Percentiles rank a stretch among this genome's conserved stretches.
These are phyloP conservation scores for Oscheius sp. DNA, from an alignment of 1,140 invertebrate species.

Conservation along the genomic window DNA sequence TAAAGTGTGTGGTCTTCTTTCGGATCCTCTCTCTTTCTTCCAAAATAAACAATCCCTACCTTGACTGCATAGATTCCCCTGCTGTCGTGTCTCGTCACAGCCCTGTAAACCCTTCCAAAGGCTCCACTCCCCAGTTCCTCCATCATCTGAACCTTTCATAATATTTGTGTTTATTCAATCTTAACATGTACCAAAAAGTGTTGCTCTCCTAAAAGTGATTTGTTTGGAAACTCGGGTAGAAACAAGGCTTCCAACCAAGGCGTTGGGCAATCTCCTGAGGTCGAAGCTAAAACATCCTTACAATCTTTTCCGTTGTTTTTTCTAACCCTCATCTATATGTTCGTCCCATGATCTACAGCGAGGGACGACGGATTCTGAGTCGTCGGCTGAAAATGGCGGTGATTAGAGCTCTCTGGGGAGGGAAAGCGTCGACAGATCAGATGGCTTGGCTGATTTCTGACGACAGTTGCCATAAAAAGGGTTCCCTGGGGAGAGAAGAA, in stretches of 20 bases:
- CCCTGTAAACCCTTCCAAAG: conserved; percentile 25
- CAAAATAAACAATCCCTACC: too few relatives aligned
- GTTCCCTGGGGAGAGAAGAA: too few relatives aligned
- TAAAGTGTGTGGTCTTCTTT: too few relatives aligned
- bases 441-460: too few relatives aligned
- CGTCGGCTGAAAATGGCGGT: too few relatives aligned
- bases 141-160: conserved; percentile 2
- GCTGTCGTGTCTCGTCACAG: conserved; percentile 20
- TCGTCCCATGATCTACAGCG: not conserved
- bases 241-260: conserved; percentile 29
- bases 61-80: conserved; percentile 20
- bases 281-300: not conserved
- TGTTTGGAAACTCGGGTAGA: conserved; percentile 28
- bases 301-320: too few relatives aligned
- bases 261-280: conserved; percentile 16
- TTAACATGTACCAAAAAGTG: conserved; percentile 3
- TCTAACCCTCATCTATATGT: not conserved
- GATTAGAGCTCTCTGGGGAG: too few relatives aligned
- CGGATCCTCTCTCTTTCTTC: too few relatives aligned
- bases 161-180: not conserved
- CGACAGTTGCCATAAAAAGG: too few relatives aligned
- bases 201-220: conserved; percentile 12
- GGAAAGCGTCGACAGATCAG: too few relatives aligned
- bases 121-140: conserved; percentile 20
- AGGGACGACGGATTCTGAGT: too few relatives aligned